Evolutionary conservation across 1,140 invertebrate genomes (phyloP).

Genomic region (Philopotamus ludificatus): DNA sequence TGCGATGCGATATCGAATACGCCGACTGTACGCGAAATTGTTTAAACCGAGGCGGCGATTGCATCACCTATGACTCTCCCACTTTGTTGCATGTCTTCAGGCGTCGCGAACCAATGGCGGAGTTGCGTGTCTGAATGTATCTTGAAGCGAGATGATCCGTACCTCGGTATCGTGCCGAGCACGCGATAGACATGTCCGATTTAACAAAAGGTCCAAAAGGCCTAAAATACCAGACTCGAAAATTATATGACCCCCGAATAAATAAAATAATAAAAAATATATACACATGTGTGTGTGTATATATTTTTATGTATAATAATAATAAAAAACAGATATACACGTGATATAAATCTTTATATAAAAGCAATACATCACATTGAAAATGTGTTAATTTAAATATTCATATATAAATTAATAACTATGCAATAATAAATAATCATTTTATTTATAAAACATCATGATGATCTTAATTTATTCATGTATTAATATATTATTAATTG

Average conservation of each 20-base stretch:
- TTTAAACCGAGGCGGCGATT: conserved; percentile 51
- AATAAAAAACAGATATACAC: too few relatives aligned
- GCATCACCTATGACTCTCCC: conserved; percentile 48
- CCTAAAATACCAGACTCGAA: conserved; percentile 12
- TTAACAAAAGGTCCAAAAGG: conserved; percentile 15
- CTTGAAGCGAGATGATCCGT: conserved; percentile 35
- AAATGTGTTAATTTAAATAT: too few relatives aligned
- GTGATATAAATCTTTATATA: too few relatives aligned
- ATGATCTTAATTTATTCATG: too few relatives aligned
- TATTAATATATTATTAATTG: too few relatives aligned
- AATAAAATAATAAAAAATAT: background rate
- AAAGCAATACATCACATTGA: too few relatives aligned
- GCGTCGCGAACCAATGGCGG: background rate
- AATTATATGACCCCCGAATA: conserved; percentile 9
- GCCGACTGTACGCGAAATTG: conserved; percentile 47
- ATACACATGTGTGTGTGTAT: too few relatives aligned
- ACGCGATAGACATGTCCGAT: conserved; percentile 20
- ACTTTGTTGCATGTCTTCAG: conserved; percentile 41
- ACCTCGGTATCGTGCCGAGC: conserved; percentile 18
- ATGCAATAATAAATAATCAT: too few relatives aligned
- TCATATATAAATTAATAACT: too few relatives aligned
- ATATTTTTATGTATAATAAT: too few relatives aligned
- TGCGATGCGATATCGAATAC: conserved; percentile 45
- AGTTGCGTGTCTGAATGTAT: conserved; percentile 10
- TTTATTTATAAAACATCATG: too few relatives aligned